Conservation (phyloP, 1,140 invertebrate species). For the Galendromus occidentalis region DNA sequence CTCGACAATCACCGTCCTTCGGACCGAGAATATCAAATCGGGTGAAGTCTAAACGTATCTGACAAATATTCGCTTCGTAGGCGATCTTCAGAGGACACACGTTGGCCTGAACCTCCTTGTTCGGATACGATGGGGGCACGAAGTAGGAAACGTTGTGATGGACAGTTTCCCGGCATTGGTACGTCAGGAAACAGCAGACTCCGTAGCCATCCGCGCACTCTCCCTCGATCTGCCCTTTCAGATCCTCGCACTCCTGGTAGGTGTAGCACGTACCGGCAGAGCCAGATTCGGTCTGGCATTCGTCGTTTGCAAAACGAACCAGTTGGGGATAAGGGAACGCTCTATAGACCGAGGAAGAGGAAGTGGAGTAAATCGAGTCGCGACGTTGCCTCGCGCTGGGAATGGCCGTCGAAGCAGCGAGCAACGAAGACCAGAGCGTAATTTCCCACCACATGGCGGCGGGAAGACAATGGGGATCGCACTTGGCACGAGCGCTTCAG, state of each 20-base stretch:
- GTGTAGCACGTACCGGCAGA: conserved; percentile 44
- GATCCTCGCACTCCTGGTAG: conserved; percentile 18
- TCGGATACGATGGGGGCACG: conserved; percentile 53
- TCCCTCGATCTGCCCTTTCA: conserved; percentile 17
- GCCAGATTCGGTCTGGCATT: conserved; percentile 34
- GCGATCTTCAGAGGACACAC: too few relatives aligned
- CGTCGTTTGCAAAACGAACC: conserved; percentile 42
- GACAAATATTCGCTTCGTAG: conserved; percentile 22
- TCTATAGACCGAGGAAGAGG: too few relatives aligned
- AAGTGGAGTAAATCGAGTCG: too few relatives aligned
- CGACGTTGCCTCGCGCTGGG: too few relatives aligned
- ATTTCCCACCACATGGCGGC: too few relatives aligned
- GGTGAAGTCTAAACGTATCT: conserved; percentile 53
- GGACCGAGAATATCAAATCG: conserved; percentile 36
- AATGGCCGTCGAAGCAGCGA: too few relatives aligned
- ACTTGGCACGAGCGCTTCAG: too few relatives aligned
- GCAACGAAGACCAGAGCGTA: too few relatives aligned
- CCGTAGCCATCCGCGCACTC: conserved; percentile 22
- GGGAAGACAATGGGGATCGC: too few relatives aligned
- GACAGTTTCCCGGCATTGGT: conserved; percentile 47
- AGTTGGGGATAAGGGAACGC: conserved; percentile 38
- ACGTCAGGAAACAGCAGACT: conserved; percentile 27
- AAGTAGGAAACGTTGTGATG: conserved; percentile 62
- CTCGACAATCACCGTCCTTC: conserved; percentile 44
- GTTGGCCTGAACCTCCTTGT: conserved; percentile 27